Conservation (phyloP, 2,888 invertebrate species). For the Saturnia pavonia region DNA sequence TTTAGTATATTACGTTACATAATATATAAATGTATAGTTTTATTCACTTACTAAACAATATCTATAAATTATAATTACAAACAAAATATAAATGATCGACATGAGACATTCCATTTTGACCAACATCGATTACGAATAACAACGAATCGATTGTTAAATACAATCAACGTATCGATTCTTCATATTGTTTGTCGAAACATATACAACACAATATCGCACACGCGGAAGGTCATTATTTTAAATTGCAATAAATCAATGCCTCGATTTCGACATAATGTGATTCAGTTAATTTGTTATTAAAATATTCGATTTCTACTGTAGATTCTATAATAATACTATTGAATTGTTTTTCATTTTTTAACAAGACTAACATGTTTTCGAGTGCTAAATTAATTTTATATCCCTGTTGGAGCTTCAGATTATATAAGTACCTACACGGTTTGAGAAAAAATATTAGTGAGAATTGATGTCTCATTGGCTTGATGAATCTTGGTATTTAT, state of each 20-base stretch:
- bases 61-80: slow-evolving; percentile 15
- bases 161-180: slow-evolving; percentile 17
- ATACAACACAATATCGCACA: slow-evolving; percentile 15
- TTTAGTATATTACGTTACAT: neutral
- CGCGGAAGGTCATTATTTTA: slow-evolving; percentile 13
- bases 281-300: neutral
- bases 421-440: neutral
- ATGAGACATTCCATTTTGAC: slow-evolving; percentile 15
- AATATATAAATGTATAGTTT: neutral
- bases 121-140: slow-evolving; percentile 18
- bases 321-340: neutral
- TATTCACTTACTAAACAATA: neutral
- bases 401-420: neutral
- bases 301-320: neutral
- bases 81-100: slow-evolving; percentile 16
- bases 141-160: slow-evolving; percentile 17
- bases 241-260: slow-evolving; percentile 21
- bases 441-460: too few relatives aligned
- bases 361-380: neutral
- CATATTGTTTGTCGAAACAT: slow-evolving; percentile 15
- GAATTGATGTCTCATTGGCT: neutral
- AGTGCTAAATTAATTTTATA: neutral
- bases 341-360: neutral
- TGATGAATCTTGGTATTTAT: neutral
- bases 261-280: neutral